Evolutionary conservation across 2,888 invertebrate genomes (phyloP), one percentile per base, ranked within the genome.

Genomic region (Halictus ligatus): DNA sequence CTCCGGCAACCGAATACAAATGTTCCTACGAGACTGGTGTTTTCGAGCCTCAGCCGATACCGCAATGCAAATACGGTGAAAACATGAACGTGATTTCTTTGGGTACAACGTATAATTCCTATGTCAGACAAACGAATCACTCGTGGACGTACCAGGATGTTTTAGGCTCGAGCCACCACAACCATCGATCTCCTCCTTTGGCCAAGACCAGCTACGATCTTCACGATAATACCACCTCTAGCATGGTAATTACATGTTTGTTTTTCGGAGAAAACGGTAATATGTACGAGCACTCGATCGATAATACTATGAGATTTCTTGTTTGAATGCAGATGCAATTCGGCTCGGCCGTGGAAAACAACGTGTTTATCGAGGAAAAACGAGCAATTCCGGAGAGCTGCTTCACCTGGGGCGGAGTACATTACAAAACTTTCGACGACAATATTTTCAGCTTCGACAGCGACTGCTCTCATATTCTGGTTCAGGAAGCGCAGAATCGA

Each of bases 361-460:
- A 76, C 3, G 4, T 83, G 25, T 10, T 91, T 18, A 84, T 93
- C 0, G 90, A 94, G 54, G 78, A 86, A 13, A 92, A 90, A 46
- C 92, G 92, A 13, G 97, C 97, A 0, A 96, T 96, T 90, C 96
- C 97, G 0, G 97, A 97, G 0, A 96, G 96, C 18, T 98, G 98
- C 92, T 96, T 97, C 80, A 97, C 97, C 2, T 98, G 98, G 98
- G 97, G 97, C 43, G 97, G 97, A 54, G 96, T 96, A 25, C 98
- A 98, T 95, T 97, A 97, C 91, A 98, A 98, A 94, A 98, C 98
- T 0, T 98, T 98, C 92, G 98, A 98, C 95, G 98, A 98, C 12
- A 96, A 96, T 91, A 96, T 98, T 92, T 96, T 90, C 94, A 98
- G 97, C 93, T 98, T 98, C 91, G 96, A 97, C 78, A 97, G 98